A percentile compares a stretch with the other conserved stretches of the same genome.
phyloP scores from a whole-genome alignment of 2,113 vertebrate genomes.

The Guaruba guarouba region DNA sequence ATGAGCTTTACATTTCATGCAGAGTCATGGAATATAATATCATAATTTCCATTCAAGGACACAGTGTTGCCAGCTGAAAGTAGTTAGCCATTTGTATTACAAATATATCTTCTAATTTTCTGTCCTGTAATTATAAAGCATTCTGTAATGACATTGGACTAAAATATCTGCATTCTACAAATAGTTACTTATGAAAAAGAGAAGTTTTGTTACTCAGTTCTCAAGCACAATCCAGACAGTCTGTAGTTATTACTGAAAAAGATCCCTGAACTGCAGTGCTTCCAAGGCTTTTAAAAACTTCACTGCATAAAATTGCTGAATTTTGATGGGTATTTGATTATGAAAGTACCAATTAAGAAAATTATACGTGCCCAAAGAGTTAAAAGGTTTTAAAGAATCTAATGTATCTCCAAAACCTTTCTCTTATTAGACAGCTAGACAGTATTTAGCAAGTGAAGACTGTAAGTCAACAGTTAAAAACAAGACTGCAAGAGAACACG shows the following conservation, averaged over 20 bases:
- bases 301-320: background rate
- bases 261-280: background rate
- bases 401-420: background rate
- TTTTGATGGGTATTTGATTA: background rate
- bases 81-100: conserved; percentile 75
- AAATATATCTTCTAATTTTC: conserved; percentile 75
- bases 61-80: conserved; percentile 72
- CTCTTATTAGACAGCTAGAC: conserved; percentile 1
- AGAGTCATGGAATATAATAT: conserved; percentile 63
- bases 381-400: background rate
- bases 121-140: conserved; percentile 67
- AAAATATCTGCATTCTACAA: conserved; percentile 64
- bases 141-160: conserved; percentile 68
- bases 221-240: background rate
- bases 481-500: background rate
- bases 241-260: background rate
- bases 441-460: background rate
- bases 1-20: conserved; percentile 69
- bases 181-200: conserved; percentile 29
- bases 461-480: background rate
- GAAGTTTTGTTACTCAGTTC: conserved; percentile 19
- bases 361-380: background rate
- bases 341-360: background rate
- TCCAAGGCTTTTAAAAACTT: background rate
- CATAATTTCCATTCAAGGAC: conserved; percentile 76